Evolutionary conservation across 2,113 vertebrate species (phyloP), one percentile per base, ranked within the genome.

Genomic region (Catharus bicknelli): DNA sequence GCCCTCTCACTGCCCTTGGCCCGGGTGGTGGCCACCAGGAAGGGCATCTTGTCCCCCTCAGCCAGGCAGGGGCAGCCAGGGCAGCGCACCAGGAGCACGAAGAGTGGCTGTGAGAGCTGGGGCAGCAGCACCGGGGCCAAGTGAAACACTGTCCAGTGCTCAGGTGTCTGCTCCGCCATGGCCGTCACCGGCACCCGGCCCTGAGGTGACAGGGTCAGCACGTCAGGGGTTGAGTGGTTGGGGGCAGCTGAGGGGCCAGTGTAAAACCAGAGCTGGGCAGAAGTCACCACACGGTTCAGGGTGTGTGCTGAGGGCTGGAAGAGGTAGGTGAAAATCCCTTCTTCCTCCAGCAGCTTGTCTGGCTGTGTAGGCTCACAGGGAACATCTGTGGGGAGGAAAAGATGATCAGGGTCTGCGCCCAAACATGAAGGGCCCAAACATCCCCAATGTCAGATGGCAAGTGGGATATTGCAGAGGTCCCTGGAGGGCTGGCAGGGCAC

Each of bases 241-340:
- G 61, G 68, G 26, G 89, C 78, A 0, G 58, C 94, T 0, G 48
- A 90, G 11, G 79, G 69, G 30, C 61, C 98, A 0, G 97, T 98
- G 74, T 98, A 98, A 96, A 99, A 99, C 99, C 99, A 99, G 94
- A 99, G 98, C 91, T 98, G 97, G 57, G 98, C 98, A 0, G 98
- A 98, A 4, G 97, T 98, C 95, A 99, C 96, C 9, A 66, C 30
- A 3, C 96, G 96, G 61, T 96, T 97, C 53, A 96, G 96, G 20
- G 57, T 95, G 91, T 98, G 97, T 2, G 95, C 53, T 0, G 99
- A 99, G 1, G 98, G 98, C 91, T 98, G 98, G 96, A 99, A 99
- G 75, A 98, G 86, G 36, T 98, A 99, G 1, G 98, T 98, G 95
- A 98, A 98, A 68, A 97, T 91, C 47, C 94, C 96, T 40, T 93